A percentile compares a stretch with the other conserved stretches of the same genome.
Conservation (phyloP, 2,113 vertebrate genomes). For the Nibea albiflora region DNA sequence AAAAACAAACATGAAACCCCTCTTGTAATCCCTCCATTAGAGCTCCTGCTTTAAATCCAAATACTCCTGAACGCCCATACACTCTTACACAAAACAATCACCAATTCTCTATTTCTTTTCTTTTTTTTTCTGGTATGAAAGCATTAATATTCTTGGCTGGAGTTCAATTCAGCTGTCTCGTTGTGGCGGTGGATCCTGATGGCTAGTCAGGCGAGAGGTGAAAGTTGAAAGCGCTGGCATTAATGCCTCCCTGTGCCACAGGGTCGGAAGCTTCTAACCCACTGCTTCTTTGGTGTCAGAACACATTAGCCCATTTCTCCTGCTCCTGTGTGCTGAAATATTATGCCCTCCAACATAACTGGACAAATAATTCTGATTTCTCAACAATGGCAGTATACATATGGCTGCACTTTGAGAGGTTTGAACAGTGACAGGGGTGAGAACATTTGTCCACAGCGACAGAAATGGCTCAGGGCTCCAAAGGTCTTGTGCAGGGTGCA, state of each 20-base stretch:
- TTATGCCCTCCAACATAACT: constrained; percentile 61
- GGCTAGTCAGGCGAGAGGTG: constrained; percentile 52
- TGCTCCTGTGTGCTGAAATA: constrained; percentile 39
- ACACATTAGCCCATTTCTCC: constrained; percentile 53
- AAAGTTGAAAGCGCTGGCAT: constrained; percentile 57
- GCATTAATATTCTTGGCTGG: constrained; percentile 7
- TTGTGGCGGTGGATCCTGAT: constrained; percentile 9
- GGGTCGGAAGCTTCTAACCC: constrained; percentile 47
- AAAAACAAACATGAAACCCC: constrained; percentile 61
- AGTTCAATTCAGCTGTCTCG: constrained; percentile 8
- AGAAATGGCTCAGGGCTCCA: constrained; percentile 31
- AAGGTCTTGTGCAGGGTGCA: constrained; percentile 6
- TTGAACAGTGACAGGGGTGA: constrained; percentile 14
- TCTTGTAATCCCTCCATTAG: constrained; percentile 39
- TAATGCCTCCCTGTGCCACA: constrained; percentile 35
- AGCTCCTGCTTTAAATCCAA: constrained; percentile 29
- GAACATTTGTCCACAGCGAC: constrained; percentile 33
- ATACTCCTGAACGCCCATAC: constrained; percentile 11
- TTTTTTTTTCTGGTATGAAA: background rate
- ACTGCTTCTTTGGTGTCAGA: constrained; percentile 58
- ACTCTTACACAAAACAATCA: background rate
- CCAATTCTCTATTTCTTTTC: background rate
- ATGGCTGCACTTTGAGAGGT: constrained; percentile 32
- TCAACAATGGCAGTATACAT: constrained; percentile 47
- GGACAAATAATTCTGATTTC: constrained; percentile 41